Percentiles rank a stretch among this genome's conserved stretches.
Conservation (phyloP, 1,140 invertebrate genomes). For the Conus betulinus region DNA sequence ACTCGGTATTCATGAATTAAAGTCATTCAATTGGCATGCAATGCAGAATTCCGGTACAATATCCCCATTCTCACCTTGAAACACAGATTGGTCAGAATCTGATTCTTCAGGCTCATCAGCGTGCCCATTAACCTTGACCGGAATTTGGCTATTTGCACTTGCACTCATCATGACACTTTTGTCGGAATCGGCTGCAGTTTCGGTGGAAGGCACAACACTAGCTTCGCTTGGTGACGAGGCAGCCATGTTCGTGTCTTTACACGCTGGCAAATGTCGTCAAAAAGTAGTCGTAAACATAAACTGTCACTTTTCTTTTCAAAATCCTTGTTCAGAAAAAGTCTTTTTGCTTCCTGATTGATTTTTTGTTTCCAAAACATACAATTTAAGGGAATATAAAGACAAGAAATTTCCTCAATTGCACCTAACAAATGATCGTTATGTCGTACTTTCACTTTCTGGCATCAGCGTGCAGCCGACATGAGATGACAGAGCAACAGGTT, state of each 20-base stretch:
- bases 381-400: neutral
- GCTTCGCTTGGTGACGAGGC: slow-evolving; percentile 40
- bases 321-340: neutral
- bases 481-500: slow-evolving; percentile 27
- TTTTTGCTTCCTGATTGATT: too few relatives aligned
- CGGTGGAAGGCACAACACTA: neutral
- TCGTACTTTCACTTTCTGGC: slow-evolving; percentile 36
- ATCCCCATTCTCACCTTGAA: neutral
- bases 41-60: too few relatives aligned
- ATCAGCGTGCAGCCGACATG: slow-evolving; percentile 29
- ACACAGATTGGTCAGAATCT: neutral
- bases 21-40: too few relatives aligned
- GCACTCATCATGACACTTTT: neutral
- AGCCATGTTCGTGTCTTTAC: slow-evolving; percentile 47
- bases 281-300: slow-evolving; percentile 33
- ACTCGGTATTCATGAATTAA: too few relatives aligned
- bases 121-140: neutral
- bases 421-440: neutral
- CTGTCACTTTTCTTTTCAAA: neutral
- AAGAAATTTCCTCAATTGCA: neutral
- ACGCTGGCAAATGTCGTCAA: slow-evolving; percentile 42
- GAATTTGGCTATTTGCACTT: neutral
- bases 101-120: neutral
- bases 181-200: neutral
- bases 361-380: neutral